Conservation (phyloP, 2,888 invertebrate genomes). For the Empis stercorea region DNA sequence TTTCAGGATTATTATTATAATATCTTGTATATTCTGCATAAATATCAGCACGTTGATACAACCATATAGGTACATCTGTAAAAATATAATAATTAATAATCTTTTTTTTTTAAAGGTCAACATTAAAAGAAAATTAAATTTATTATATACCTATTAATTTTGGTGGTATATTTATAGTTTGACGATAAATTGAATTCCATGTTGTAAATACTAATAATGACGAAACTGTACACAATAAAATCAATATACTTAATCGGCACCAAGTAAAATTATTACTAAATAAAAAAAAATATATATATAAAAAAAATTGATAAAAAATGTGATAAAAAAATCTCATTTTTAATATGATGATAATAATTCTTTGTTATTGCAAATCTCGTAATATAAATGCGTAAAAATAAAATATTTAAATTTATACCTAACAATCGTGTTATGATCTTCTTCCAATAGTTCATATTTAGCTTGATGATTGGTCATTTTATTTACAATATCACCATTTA, state of each 20-base stretch:
- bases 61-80: conserved; percentile 22
- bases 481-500: neutral
- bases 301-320: too few species aligned
- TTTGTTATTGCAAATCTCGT: too few species aligned
- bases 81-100: neutral
- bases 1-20: conserved; percentile 7
- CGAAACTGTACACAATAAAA: conserved; percentile 14
- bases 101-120: too few species aligned
- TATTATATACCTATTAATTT: conserved; percentile 18
- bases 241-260: conserved; percentile 12
- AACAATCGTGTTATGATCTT: neutral
- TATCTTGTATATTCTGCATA: conserved; percentile 13
- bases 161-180: conserved; percentile 20
- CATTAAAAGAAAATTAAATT: neutral
- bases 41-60: conserved; percentile 20
- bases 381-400: too few species aligned
- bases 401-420: neutral
- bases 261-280: conserved; percentile 12
- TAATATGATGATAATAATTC: too few species aligned
- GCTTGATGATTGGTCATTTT: neutral
- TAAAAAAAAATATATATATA: too few species aligned
- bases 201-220: conserved; percentile 21
- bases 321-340: too few species aligned
- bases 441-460: neutral
- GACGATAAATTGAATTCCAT: conserved; percentile 22